Conservation (phyloP, 2,797 vertebrate species). For the Scolopax rusticola region DNA sequence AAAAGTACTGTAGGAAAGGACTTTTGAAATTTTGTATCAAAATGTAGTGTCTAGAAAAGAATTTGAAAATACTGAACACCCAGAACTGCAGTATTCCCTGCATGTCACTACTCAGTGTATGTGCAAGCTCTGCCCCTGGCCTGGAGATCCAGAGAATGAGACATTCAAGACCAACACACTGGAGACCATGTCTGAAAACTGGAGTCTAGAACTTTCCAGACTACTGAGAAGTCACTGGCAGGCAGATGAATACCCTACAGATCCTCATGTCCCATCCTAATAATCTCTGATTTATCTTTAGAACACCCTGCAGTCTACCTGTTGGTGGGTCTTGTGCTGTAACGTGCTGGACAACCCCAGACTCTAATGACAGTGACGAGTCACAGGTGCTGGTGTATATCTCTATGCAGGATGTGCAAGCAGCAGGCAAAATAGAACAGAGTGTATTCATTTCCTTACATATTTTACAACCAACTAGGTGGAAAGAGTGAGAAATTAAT, state of each 20-base stretch:
- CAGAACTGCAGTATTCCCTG: neutral
- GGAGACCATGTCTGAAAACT: fast-evolving
- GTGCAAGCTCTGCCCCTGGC: fast-evolving
- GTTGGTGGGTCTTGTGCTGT: neutral
- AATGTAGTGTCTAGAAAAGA: neutral
- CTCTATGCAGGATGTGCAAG: neutral
- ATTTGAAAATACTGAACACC: neutral
- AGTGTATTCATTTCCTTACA: neutral
- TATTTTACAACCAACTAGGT: neutral
- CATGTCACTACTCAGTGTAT: fast-evolving
- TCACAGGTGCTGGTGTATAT: fast-evolving
- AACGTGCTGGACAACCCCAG: neutral
- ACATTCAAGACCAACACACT: neutral
- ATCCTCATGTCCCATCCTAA: neutral
- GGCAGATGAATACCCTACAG: neutral
- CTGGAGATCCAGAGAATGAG: neutral
- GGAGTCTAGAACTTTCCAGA: neutral
- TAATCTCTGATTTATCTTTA: neutral
- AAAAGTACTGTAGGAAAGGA: neutral
- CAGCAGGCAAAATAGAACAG: neutral
- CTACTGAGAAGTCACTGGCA: neutral
- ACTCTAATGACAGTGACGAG: neutral
- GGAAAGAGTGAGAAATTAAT: neutral
- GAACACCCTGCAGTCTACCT: neutral
- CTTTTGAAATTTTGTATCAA: neutral